Evolutionary conservation across 2,888 invertebrate species (phyloP).

Genomic region (Ochropacha duplaris): DNA sequence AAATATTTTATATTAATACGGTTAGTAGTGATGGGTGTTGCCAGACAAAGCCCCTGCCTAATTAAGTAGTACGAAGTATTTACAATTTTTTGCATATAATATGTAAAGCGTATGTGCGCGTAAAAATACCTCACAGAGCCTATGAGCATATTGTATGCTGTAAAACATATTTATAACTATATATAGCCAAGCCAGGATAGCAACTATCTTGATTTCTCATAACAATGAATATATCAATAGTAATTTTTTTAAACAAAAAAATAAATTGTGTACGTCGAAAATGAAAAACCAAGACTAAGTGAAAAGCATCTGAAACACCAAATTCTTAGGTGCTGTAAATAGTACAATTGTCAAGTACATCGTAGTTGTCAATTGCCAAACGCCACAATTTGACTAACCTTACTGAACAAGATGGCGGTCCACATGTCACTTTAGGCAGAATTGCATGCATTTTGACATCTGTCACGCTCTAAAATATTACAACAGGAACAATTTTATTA

Average conservation of each 20-base stretch:
- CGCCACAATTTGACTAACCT: conserved; percentile 67
- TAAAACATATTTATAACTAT: neutral
- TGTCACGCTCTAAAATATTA: conserved; percentile 80
- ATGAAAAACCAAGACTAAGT: conserved; percentile 18
- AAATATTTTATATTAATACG: neutral
- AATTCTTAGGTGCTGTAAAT: conserved; percentile 17
- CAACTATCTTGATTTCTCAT: neutral
- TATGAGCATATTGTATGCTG: neutral
- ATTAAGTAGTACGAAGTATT: neutral
- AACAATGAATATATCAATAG: neutral
- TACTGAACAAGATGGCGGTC: conserved; percentile 69
- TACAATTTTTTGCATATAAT: neutral
- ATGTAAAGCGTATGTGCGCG: neutral
- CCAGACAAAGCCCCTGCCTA: neutral
- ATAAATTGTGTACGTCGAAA: neutral
- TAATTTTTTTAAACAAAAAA: neutral
- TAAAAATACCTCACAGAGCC: neutral
- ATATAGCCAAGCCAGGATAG: neutral
- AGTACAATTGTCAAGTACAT: conserved; percentile 40
- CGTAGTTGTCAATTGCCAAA: conserved; percentile 22
- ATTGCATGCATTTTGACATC: conserved; percentile 75
- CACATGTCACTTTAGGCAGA: conserved; percentile 64
- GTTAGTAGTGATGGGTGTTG: neutral
- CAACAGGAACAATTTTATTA: conserved; percentile 32
- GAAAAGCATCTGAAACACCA: conserved; percentile 28